Evolutionary conservation across 2,888 invertebrate genomes (phyloP).

Genomic region (Gortyna flavago): DNA sequence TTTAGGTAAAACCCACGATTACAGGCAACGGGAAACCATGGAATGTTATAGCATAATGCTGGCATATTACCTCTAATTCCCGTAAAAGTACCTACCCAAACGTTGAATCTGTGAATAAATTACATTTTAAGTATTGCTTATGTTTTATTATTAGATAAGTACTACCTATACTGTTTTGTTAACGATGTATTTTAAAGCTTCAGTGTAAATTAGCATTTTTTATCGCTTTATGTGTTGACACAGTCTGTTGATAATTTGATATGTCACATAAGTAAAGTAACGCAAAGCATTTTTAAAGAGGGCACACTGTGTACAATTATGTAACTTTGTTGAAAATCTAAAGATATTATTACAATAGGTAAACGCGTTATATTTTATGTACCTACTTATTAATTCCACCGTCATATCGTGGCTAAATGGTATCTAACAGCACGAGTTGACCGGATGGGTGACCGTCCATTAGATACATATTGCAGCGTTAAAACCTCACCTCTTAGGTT

Average conservation of each 20-base stretch:
- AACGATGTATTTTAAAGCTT: slow-evolving; percentile 16
- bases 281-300: background rate
- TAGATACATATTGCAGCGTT: no score
- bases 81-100: background rate
- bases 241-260: slow-evolving; percentile 3
- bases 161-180: slow-evolving; percentile 5
- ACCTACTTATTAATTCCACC: no score
- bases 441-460: no score
- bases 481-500: no score
- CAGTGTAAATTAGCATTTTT: slow-evolving; percentile 20
- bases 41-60: slow-evolving; percentile 89
- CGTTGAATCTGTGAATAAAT: background rate
- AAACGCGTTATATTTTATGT: no score
- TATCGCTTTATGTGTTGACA: slow-evolving; percentile 23
- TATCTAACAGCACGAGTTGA: no score
- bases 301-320: background rate
- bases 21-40: slow-evolving; percentile 90
- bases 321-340: background rate
- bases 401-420: no score
- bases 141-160: background rate
- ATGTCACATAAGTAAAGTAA: slow-evolving; percentile 14
- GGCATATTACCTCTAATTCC: background rate
- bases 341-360: background rate
- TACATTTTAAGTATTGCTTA: background rate
- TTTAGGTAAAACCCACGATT: slow-evolving; percentile 90